Percentiles rank a stretch among this genome's conserved stretches.
These are phyloP conservation scores for Drosophila maculinotata DNA, from an alignment of 2,888 invertebrate genomes.

Conservation along the genomic window DNA sequence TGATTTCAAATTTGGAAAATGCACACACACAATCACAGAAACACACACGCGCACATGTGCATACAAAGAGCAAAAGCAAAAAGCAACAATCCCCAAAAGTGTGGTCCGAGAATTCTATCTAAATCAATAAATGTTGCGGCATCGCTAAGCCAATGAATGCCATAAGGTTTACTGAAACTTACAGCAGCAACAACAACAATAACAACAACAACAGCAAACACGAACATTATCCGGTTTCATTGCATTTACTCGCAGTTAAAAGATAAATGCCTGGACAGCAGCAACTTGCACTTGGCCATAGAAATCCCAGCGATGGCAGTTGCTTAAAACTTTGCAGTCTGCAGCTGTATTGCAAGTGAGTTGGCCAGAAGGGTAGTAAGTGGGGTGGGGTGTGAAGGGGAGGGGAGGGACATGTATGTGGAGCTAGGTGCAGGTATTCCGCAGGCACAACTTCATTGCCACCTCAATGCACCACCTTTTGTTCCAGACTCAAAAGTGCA, in stretches of 20 bases:
- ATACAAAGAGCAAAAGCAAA: neutral
- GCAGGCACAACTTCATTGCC: constrained; percentile 32
- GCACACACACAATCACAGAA: neutral
- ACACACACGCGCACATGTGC: neutral
- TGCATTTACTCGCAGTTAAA: constrained; percentile 47
- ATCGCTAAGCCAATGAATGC: constrained; percentile 42
- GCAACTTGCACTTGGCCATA: constrained; percentile 25
- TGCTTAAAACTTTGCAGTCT: constrained; percentile 48
- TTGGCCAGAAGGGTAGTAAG: neutral
- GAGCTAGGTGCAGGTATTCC: neutral
- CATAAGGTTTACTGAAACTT: constrained; percentile 27
- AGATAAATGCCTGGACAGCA: constrained; percentile 54
- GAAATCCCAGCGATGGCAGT: constrained; percentile 46
- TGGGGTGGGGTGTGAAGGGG: too few species aligned
- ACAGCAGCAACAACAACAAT: constrained; percentile 9
- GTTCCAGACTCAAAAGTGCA: constrained; percentile 32
- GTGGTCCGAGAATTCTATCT: constrained; percentile 28
- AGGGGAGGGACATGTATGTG: neutral
- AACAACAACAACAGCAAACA: neutral
- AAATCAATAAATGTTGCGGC: constrained; percentile 57
- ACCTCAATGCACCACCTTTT: neutral
- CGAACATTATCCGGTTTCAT: constrained; percentile 45
- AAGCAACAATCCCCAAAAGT: neutral
- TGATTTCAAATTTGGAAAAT: neutral
- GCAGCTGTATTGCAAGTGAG: constrained; percentile 4